Evolutionary conservation across 2,113 vertebrate genomes (phyloP), one percentile per base, ranked within the genome.

Genomic region (Chunga burmeisteri): DNA sequence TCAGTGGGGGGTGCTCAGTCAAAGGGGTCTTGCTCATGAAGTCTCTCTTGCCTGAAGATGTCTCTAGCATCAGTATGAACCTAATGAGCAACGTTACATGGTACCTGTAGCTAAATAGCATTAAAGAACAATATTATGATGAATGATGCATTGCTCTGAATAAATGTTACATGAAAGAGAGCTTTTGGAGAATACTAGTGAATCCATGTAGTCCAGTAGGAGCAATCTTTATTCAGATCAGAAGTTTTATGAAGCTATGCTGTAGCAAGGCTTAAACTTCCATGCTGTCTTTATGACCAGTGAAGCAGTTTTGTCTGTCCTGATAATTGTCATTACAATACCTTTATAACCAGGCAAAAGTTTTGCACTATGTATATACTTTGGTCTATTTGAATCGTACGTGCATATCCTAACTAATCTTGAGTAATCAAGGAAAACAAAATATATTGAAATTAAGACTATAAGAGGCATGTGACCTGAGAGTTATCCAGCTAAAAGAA

Each of bases 41-140:
- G 49, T 19, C 25, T 8, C 13, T 27, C 65, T 66, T 74, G 84
- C 38, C 19, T 49, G 30, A 80, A 49, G 16, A 16, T 42, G 16
- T 56, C 32, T 49, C 11, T 55, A 50, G 52, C 53, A 68, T 84
- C 29, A 12, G 5, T 16, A 19, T 32, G 32, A 79, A 53, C 13
- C 6, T 9, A 25, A 27, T 2, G 25, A 55, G 8, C 16, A 20
- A 16, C 0, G 0, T 11, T 46, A 50, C 78, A 6, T 22, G 23
- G 7, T 61, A 63, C 23, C 15, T 79, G 16, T 29, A 89, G 27
- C 13, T 71, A 52, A 61, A 47, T 52, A 11, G 16, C 10, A 23
- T 22, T 78, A 25, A 74, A 46, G 67, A 74, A 44, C 46, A 85
- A 55, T 62, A 62, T 58, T 40, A 4, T 3, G 23, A 17, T 29